Evolutionary conservation across 2,888 invertebrate species (phyloP), one percentile per base, ranked within the genome.

Genomic region (Hypercompe scribonia): DNA sequence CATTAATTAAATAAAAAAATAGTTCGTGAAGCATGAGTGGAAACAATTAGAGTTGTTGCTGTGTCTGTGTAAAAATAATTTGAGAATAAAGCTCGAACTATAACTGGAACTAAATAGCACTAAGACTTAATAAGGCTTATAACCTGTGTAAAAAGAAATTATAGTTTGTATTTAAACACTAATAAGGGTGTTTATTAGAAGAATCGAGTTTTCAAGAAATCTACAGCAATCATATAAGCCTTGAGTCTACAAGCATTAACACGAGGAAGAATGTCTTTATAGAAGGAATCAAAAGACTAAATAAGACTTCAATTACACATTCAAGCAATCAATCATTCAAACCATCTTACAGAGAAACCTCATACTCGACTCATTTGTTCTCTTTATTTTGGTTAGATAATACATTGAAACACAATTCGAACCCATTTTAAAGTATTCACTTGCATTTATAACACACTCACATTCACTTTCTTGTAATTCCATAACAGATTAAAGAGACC

Each of bases 401-500:
- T 24, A 50, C n/a, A 68, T 58, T 58, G 21, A 3, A 54, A 68
- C 34, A 68, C n/a, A 24, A 33, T 64, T 15, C 63, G 31, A 36
- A 68, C 34, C 21, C 13, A 64, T 11, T 63, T 70, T 11, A 31
- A 61, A 70, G 31, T 54, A 33, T 11, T 24, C 31, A 61, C 18
- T 15, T 61, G 31, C 61, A 31, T 28, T 61, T 28, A 0, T 61
- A 61, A 61, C 21, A 31, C n/a, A 70, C 74, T 67, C 46, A 70
- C 74, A 66, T 33, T 65, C 39, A 64, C 64, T 67, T n/a, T 31
- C 63, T 39, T 70, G 39, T 10, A 31, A 65, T 33, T 75, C 71
- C 74, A 75, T 75, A 21, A 72, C 54, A 66, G 3, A 54, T 64
- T 24, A 24, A 71, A 39, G 66, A 36, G 70, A 66, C 33, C 18